These are phyloP conservation scores for Gryllus bimaculatus DNA, from an alignment of 1,140 invertebrate genomes.

Conservation along the genomic window DNA sequence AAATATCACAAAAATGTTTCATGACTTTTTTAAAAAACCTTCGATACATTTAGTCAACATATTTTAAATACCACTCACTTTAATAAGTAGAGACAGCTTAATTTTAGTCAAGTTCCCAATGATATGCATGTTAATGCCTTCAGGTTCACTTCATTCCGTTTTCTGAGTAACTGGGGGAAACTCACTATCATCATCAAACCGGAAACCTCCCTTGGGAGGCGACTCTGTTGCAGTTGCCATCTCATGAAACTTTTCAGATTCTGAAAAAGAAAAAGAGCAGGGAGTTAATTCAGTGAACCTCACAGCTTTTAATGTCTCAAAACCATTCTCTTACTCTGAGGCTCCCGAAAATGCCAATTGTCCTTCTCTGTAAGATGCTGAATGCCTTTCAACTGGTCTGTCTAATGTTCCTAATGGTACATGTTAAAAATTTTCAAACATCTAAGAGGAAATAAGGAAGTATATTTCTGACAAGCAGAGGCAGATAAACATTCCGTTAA, in stretches of 20 bases:
- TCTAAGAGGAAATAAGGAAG: too few species aligned
- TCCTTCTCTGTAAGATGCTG: too few species aligned
- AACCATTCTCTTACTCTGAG: too few species aligned
- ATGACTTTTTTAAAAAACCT: background rate
- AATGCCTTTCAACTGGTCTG: too few species aligned
- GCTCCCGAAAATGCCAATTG: too few species aligned
- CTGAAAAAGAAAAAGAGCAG: constrained; percentile 39
- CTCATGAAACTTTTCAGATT: constrained; percentile 67
- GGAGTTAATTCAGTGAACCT: background rate
- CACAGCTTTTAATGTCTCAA: too few species aligned
- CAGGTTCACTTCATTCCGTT: constrained; percentile 38
- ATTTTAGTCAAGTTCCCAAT: background rate
- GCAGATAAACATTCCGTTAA: too few species aligned
- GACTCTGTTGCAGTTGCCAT: constrained; percentile 58
- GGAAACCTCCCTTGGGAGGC: constrained; percentile 51
- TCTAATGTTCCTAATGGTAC: too few species aligned
- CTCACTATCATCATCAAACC: constrained; percentile 69
- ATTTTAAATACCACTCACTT: background rate
- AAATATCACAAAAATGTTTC: constrained; percentile 3
- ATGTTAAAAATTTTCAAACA: too few species aligned
- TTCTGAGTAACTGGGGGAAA: constrained; percentile 71
- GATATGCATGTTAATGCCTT: constrained; percentile 2
- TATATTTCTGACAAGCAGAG: too few species aligned
- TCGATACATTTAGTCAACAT: background rate
- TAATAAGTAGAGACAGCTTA: background rate